These are phyloP conservation scores for Uloborus plumipes DNA, from an alignment of 2,888 invertebrate genomes.

Conservation along the genomic window DNA sequence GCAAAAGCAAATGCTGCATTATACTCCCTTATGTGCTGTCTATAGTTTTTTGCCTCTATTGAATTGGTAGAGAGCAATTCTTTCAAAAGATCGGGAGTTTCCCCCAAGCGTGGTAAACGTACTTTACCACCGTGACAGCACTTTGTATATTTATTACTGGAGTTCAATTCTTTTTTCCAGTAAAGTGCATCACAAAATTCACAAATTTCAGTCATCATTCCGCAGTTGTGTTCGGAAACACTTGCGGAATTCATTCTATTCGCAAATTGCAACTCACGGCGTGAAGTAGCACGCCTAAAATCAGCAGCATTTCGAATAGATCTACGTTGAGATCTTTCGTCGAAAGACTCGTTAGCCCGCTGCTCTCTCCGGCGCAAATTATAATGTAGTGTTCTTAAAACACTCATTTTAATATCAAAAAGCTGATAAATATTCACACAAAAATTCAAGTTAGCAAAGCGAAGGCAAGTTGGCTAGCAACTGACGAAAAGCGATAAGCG, in stretches of 20 bases:
- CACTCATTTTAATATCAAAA: too few species aligned
- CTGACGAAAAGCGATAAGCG: too few species aligned
- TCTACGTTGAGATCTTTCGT: too few species aligned
- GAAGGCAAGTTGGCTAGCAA: too few species aligned
- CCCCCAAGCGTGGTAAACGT: neutral
- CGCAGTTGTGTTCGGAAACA: neutral
- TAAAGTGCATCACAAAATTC: slow-evolving; percentile 7
- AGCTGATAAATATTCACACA: too few species aligned
- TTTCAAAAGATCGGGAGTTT: neutral
- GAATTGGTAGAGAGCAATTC: neutral
- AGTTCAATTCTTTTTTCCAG: neutral
- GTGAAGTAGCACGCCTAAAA: too few species aligned
- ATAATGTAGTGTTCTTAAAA: too few species aligned
- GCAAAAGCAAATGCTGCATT: slow-evolving; percentile 4
- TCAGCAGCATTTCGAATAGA: too few species aligned
- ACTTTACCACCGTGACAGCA: slow-evolving; percentile 15
- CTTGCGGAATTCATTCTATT: neutral
- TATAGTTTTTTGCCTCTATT: slow-evolving; percentile 5
- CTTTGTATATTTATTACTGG: neutral
- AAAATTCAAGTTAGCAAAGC: too few species aligned
- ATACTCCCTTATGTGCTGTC: neutral
- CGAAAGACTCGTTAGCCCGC: too few species aligned
- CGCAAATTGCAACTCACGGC: neutral
- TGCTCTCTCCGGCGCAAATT: too few species aligned
- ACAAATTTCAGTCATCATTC: slow-evolving; percentile 10